Conservation (phyloP, 2,797 vertebrate species). For the Cryptoprocta ferox region DNA sequence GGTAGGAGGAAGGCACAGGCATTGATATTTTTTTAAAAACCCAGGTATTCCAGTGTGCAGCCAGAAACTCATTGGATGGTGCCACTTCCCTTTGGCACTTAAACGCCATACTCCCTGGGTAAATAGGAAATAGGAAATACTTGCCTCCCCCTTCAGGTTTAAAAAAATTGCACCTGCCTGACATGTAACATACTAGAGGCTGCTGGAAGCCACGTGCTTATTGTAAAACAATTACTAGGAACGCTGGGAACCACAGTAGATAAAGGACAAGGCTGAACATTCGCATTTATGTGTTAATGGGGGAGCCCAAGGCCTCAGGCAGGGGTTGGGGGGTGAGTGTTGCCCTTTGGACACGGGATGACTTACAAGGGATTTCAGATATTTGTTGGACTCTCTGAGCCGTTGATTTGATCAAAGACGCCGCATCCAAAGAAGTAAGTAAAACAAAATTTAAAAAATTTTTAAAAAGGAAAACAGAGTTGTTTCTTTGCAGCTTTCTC, state of each 20-base stretch:
- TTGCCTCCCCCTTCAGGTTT: neutral
- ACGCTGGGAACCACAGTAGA: neutral
- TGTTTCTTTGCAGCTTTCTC: neutral
- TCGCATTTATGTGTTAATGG: neutral
- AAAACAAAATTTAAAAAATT: neutral
- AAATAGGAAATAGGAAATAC: neutral
- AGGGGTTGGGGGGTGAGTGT: fast-evolving
- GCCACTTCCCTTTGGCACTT: neutral
- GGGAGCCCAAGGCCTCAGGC: neutral
- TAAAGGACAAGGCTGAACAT: neutral
- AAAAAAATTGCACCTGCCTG: neutral
- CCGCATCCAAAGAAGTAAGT: neutral
- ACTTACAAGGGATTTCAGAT: neutral
- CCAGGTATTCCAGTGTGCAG: neutral
- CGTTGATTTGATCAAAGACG: neutral
- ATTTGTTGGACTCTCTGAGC: neutral
- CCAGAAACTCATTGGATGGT: neutral
- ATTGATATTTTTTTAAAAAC: neutral
- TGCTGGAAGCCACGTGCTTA: neutral
- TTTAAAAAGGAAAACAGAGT: neutral
- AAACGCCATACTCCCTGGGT: neutral
- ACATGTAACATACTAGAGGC: neutral
- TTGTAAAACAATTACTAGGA: slow-evolving; percentile 20
- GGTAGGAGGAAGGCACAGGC: neutral
- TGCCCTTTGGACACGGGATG: neutral